These are phyloP conservation scores for Syngnathus scovelli DNA, from an alignment of 2,113 vertebrate species.

Conservation along the genomic window DNA sequence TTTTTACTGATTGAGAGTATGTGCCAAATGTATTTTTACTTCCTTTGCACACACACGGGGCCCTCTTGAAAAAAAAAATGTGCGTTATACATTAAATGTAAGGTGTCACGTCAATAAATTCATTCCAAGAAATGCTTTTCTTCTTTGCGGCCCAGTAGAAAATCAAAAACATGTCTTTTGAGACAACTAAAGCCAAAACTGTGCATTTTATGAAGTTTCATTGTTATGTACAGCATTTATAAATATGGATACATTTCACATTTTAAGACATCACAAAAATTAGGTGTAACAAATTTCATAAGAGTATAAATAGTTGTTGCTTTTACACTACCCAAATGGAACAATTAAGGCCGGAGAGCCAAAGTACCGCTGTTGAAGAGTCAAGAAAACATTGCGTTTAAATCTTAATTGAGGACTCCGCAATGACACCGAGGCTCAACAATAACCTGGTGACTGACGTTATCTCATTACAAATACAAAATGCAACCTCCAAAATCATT, in stretches of 20 bases:
- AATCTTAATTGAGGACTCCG: not conserved
- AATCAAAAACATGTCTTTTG: not conserved
- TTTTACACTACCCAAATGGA: slow-evolving; percentile 55
- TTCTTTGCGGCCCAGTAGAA: not conserved
- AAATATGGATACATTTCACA: slow-evolving; percentile 69
- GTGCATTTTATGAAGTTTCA: slow-evolving; percentile 47
- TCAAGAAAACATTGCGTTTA: not conserved
- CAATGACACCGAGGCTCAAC: not conserved
- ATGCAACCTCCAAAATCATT: slow-evolving; percentile 6
- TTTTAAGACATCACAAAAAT: slow-evolving; percentile 59
- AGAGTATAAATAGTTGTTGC: slow-evolving; percentile 62
- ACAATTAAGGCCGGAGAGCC: slow-evolving; percentile 49
- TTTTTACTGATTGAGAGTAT: too few relatives aligned
- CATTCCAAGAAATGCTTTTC: slow-evolving; percentile 24
- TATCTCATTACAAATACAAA: slow-evolving; percentile 9
- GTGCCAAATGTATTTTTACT: slow-evolving; percentile 35
- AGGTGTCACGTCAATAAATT: slow-evolving; percentile 47
- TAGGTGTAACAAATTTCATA: slow-evolving; percentile 38
- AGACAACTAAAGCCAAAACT: slow-evolving; percentile 14
- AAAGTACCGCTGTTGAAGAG: slow-evolving; percentile 20
- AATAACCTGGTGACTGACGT: not conserved
- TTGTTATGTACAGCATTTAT: slow-evolving; percentile 67
- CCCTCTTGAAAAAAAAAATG: slow-evolving; percentile 24
- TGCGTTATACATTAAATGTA: slow-evolving; percentile 35
- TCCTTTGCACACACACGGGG: slow-evolving; percentile 38